phyloP scores from a whole-genome alignment of 2,888 invertebrate species.

The Leptinotarsa tumamoca region DNA sequence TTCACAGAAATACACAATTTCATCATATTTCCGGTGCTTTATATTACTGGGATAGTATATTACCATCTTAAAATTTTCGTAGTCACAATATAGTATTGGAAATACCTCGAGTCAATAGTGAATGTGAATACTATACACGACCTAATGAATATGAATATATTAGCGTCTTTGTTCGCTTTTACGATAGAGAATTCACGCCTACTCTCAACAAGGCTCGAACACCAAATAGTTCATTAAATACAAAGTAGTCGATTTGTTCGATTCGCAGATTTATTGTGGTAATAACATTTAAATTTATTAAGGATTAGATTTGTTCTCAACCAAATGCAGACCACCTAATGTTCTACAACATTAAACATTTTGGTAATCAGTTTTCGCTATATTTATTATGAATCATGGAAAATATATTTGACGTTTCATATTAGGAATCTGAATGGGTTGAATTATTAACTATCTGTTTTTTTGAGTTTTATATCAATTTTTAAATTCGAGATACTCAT shows the following conservation, averaged over 20 bases:
- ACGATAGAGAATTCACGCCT: slow-evolving; percentile 2
- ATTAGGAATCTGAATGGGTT: no score
- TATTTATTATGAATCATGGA: background rate
- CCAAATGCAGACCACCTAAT: background rate
- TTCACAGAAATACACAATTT: no score
- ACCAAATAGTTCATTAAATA: slow-evolving; percentile 18
- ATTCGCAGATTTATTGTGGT: background rate
- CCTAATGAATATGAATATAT: background rate
- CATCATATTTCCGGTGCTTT: no score
- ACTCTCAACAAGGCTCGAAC: background rate
- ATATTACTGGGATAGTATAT: no score
- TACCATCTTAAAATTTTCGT: no score
- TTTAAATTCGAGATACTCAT: no score
- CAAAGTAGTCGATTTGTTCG: slow-evolving; percentile 17
- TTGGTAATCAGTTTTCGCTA: background rate
- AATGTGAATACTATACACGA: no score
- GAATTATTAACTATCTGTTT: no score
- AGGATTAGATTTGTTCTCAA: background rate
- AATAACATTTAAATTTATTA: background rate
- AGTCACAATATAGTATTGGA: no score
- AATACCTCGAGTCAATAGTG: no score
- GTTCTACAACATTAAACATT: background rate
- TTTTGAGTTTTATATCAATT: no score
- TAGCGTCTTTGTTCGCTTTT: background rate
- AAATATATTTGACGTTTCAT: no score